A percentile compares a stretch with the other conserved stretches of the same genome.
Conservation (phyloP, 2,888 invertebrate species). For the Spialia ferax region DNA sequence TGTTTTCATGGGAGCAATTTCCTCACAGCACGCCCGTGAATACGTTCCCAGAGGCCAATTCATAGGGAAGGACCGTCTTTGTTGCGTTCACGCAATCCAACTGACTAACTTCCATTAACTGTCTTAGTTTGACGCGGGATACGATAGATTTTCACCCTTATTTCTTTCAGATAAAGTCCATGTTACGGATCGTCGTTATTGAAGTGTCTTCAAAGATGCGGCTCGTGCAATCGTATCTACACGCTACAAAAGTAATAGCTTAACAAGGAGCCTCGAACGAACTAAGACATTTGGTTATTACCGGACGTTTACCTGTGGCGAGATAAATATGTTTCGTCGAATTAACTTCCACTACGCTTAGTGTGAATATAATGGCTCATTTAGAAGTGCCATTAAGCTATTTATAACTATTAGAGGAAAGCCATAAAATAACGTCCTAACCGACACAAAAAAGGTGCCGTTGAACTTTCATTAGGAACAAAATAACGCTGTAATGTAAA, state of each 20-base stretch:
- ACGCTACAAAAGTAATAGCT: conserved; percentile 36
- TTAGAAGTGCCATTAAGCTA: conserved; percentile 8
- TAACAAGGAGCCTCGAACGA: conserved; percentile 35
- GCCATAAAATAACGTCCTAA: background rate
- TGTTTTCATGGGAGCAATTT: conserved; percentile 60
- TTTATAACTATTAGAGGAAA: conserved; percentile 5
- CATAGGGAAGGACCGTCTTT: conserved; percentile 55
- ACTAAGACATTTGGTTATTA: conserved; percentile 39
- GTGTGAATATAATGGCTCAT: conserved; percentile 30
- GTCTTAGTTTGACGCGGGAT: background rate
- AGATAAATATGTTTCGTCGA: conserved; percentile 35
- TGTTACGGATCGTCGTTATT: background rate
- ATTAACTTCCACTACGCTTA: conserved; percentile 27
- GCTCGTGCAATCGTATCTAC: conserved; percentile 23
- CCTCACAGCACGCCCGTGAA: conserved; percentile 72
- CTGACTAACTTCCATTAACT: conserved; percentile 42
- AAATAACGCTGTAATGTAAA: no score
- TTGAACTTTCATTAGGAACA: background rate
- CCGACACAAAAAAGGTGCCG: background rate
- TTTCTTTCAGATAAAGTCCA: background rate
- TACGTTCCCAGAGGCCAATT: conserved; percentile 72
- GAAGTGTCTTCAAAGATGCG: conserved; percentile 7
- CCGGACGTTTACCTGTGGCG: conserved; percentile 28
- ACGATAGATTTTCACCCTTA: conserved; percentile 9
- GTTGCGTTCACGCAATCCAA: conserved; percentile 67